Conservation (phyloP, 2,888 invertebrate species). For the Carpatolechia fugitivella region DNA sequence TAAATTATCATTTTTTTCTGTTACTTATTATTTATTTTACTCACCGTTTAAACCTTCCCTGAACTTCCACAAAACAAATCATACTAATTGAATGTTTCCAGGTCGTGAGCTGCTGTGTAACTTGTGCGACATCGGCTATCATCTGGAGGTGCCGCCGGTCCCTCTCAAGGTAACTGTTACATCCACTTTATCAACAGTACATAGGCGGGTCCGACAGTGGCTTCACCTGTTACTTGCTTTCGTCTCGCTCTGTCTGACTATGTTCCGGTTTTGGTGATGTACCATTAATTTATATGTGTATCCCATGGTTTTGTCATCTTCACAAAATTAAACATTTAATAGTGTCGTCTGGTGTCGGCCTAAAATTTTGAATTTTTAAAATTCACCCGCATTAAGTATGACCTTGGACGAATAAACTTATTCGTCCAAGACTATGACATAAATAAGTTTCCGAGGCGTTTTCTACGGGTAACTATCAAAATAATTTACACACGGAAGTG, state of each 20-base stretch:
- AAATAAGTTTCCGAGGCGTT: no score
- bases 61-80: no score
- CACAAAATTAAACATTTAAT: neutral
- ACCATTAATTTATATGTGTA: constrained; percentile 6
- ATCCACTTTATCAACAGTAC: constrained; percentile 16
- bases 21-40: no score
- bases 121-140: constrained; percentile 84
- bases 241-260: constrained; percentile 39
- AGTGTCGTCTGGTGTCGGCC: neutral
- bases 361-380: no score
- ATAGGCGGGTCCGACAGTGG: constrained; percentile 22
- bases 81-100: constrained; percentile 45
- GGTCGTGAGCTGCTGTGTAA: constrained; percentile 81
- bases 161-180: constrained; percentile 80
- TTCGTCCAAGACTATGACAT: no score
- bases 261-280: constrained; percentile 38
- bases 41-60: no score
- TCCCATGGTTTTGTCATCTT: constrained; percentile 7
- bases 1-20: no score
- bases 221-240: constrained; percentile 44
- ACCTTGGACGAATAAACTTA: no score
- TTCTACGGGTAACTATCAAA: no score
- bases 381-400: no score
- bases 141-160: constrained; percentile 84
- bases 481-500: no score